A percentile compares a stretch with the other conserved stretches of the same genome.
These are phyloP conservation scores for Neodiprion virginianus DNA, from an alignment of 1,140 invertebrate species.

Conservation along the genomic window DNA sequence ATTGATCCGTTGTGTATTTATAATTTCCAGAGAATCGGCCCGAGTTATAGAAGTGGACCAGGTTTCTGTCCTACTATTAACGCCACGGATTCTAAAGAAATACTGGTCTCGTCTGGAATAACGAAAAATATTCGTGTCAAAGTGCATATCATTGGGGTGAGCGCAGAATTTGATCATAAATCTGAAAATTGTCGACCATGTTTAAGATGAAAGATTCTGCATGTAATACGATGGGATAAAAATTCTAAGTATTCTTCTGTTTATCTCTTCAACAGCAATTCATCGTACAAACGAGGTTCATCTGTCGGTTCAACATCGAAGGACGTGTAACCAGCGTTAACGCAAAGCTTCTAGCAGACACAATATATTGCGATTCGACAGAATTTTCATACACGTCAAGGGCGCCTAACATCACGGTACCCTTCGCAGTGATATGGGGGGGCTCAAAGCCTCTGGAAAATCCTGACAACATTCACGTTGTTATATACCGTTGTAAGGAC, in stretches of 20 bases:
- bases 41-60: slow-evolving; percentile 91
- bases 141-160: slow-evolving; percentile 89
- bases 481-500: slow-evolving; percentile 89
- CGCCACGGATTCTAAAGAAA: slow-evolving; percentile 79
- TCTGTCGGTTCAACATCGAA: slow-evolving; percentile 96
- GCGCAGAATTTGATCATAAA: slow-evolving; percentile 28
- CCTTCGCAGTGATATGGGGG: slow-evolving; percentile 95
- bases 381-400: slow-evolving; percentile 90
- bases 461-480: slow-evolving; percentile 91
- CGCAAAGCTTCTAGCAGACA: slow-evolving; percentile 88
- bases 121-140: slow-evolving; percentile 90
- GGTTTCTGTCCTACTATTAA: slow-evolving; percentile 94
- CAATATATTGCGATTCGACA: slow-evolving; percentile 92
- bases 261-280: slow-evolving; percentile 74
- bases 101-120: slow-evolving; percentile 88
- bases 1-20: background rate
- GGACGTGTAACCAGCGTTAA: slow-evolving; percentile 92
- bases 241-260: slow-evolving; percentile 11
- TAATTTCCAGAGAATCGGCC: slow-evolving; percentile 78
- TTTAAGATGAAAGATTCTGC: background rate
- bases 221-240: background rate
- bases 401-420: slow-evolving; percentile 89
- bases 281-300: slow-evolving; percentile 91
- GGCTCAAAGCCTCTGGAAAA: slow-evolving; percentile 94
- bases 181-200: no score